phyloP scores from a whole-genome alignment of 2,797 vertebrate genomes.

The Ctenochaetus hawaiiensis region DNA sequence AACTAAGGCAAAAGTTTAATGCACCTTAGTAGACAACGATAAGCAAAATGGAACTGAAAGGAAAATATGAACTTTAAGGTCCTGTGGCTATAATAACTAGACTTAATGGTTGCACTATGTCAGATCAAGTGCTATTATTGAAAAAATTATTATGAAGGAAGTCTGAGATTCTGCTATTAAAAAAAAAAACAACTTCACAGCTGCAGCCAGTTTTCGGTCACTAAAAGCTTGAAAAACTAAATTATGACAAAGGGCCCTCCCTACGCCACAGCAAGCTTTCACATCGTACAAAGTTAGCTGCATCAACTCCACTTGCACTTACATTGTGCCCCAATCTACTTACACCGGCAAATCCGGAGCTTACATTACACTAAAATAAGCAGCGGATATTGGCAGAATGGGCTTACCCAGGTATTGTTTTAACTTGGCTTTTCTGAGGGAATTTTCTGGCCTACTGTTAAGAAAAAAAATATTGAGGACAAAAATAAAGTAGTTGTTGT shows the following conservation, averaged over 20 bases:
- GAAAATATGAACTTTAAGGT: too few relatives aligned
- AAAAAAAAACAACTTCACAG: not conserved
- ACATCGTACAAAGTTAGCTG: constrained; percentile 77
- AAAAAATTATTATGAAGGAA: too few relatives aligned
- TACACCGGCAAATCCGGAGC: constrained; percentile 80
- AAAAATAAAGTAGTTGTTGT: constrained; percentile 76
- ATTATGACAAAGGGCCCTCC: constrained; percentile 24
- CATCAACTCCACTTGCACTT: constrained; percentile 80
- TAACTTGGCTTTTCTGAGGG: constrained; percentile 75
- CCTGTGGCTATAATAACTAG: not conserved
- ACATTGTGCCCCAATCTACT: constrained; percentile 85
- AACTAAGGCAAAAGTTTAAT: constrained; percentile 6
- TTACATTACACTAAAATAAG: constrained; percentile 84
- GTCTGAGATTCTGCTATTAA: too few relatives aligned
- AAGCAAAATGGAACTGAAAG: not conserved
- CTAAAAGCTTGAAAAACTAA: constrained; percentile 34
- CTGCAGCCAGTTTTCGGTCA: constrained; percentile 8
- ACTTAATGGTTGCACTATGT: not conserved
- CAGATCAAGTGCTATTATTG: not conserved
- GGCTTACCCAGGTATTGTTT: constrained; percentile 79
- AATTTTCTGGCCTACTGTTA: constrained; percentile 72
- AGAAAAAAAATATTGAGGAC: constrained; percentile 75
- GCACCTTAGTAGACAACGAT: not conserved
- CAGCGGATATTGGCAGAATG: constrained; percentile 78
- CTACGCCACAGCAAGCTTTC: constrained; percentile 52